phyloP scores from a whole-genome alignment of 1,140 invertebrate genomes.

The Nixonia krombeini region DNA sequence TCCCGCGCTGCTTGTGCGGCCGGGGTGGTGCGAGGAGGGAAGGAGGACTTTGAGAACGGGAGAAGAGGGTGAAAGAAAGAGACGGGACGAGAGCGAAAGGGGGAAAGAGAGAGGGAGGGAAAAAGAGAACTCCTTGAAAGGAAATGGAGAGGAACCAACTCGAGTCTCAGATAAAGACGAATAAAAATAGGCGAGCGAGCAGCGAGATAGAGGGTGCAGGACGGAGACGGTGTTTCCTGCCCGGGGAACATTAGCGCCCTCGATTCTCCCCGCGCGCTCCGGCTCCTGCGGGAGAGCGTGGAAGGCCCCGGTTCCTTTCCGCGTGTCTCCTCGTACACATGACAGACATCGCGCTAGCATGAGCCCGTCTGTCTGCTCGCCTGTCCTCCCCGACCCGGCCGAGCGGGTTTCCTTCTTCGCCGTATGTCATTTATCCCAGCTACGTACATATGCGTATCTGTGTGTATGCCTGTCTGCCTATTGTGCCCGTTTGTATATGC shows the following conservation, averaged over 20 bases:
- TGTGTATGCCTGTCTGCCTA: no score
- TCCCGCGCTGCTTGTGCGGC: constrained; percentile 18
- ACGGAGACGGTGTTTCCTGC: constrained; percentile 70
- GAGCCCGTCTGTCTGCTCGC: constrained; percentile 10
- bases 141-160: constrained; percentile 68
- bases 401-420: constrained; percentile 16
- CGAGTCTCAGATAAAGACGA: constrained; percentile 67
- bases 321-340: constrained; percentile 33
- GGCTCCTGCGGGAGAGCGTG: constrained; percentile 4
- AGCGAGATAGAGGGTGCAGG: constrained; percentile 68
- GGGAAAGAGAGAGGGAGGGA: constrained; percentile 17
- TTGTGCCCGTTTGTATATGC: no score
- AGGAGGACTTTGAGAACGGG: background rate
- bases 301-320: constrained; percentile 17
- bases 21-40: background rate
- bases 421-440: constrained; percentile 26
- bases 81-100: constrained; percentile 8
- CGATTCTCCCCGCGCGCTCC: constrained; percentile 30
- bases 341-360: constrained; percentile 32
- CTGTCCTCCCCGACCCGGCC: constrained; percentile 1
- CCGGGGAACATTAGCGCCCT: constrained; percentile 55
- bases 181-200: constrained; percentile 69
- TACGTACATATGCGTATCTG: no score
- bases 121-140: constrained; percentile 56
- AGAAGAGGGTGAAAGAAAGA: background rate